Base-by-base conservation (phyloP, 2,797 vertebrate genomes). In the Hirundo rustica region DNA sequence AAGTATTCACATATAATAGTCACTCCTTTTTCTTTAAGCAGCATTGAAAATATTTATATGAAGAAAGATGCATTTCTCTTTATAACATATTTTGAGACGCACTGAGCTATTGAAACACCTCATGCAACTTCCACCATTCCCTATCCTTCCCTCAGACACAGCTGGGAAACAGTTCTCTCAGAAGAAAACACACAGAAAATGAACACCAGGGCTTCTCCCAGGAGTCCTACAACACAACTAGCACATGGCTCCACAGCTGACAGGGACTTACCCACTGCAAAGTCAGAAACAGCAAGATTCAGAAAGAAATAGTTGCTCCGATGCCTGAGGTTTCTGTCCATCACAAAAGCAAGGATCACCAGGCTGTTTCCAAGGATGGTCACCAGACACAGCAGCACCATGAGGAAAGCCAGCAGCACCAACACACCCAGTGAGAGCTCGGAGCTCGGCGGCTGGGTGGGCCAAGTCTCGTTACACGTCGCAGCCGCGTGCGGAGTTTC, bases 261-360 rank as follows among this genome's bases (percentile, higher is more conserved):
- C 38, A 38, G 10, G 2, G 4, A 91, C 95, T 95, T 86, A 95
- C 91, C 90, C 55, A 94, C 95, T 65, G 84, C 92, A 86, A 95
- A 89, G 80, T 94, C 95, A 80, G 90, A 94, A 80, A 99, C 98
- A 17, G 99, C 99, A 97, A 99, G 97, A 95, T 99, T 99, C 54
- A 99, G 97, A 74, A 99, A 98, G 97, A 98, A 99, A 76, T 98
- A 99, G 96, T 98, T 99, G 94, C 98, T 99, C 51, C 98, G 98
- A 75, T 97, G 98, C 86, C 99, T 98, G 89, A 99, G 98, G 88
- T 98, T 98, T 97, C 98, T 98, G 97, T 99, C 99, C 97, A 98
- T 95, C 95, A 98, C 96, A 88, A 99, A 99, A 70, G 98, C 99
- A 82, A 98, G 95, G 94, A 99, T 98, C 36, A 99, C 98, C 91